phyloP scores from a whole-genome alignment of 2,113 vertebrate genomes.

The Phrynocephalus versicolor region DNA sequence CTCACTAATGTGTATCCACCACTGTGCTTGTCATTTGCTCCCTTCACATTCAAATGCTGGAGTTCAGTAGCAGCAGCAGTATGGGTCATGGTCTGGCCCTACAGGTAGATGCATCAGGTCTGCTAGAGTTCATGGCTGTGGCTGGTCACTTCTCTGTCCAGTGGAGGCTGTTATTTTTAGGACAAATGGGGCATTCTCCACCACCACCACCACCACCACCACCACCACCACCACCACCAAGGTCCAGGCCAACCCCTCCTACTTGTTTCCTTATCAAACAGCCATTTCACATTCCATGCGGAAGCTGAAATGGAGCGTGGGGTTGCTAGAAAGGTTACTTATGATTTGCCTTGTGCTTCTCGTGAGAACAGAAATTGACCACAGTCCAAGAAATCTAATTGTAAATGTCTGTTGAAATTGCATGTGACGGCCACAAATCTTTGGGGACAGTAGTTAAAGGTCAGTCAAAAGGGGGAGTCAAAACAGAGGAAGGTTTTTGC shows the following conservation, averaged over 20 bases:
- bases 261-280: too few relatives aligned
- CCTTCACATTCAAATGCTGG: background rate
- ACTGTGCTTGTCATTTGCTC: too few relatives aligned
- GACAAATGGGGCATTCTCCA: too few relatives aligned
- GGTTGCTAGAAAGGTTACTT: background rate
- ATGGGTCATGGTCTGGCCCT: too few relatives aligned
- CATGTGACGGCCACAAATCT: constrained; percentile 47
- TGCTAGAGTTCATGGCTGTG: too few relatives aligned
- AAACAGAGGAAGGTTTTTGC: background rate
- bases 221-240: too few relatives aligned
- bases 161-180: too few relatives aligned
- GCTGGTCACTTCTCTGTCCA: background rate
- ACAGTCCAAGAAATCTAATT: constrained; percentile 44
- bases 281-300: too few relatives aligned
- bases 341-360: background rate
- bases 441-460: constrained; percentile 52
- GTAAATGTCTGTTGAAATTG: constrained; percentile 54
- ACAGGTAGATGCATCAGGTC: background rate
- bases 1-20: background rate
- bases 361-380: background rate
- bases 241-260: too few relatives aligned
- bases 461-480: constrained; percentile 34
- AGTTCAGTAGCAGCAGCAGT: background rate
- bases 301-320: too few relatives aligned
- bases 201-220: too few relatives aligned